Evolutionary conservation across 2,113 vertebrate genomes (phyloP), one percentile per base, ranked within the genome.

Genomic region (Actenoides lindsayi): DNA sequence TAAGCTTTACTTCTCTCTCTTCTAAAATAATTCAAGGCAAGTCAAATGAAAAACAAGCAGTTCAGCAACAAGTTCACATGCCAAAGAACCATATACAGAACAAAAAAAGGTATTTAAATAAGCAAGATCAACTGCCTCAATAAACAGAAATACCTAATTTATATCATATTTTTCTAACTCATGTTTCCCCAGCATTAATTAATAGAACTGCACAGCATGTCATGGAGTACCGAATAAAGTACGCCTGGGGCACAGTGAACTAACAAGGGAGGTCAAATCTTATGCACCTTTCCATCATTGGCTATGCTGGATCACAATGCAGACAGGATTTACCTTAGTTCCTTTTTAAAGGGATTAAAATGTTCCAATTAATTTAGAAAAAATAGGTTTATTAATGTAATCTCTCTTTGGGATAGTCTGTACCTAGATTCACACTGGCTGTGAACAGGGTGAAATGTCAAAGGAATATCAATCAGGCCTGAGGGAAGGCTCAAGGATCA

Each of bases 211-310:
- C 2, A 3, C 7, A 13, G 31, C 42, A 50, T 0, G 28, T 44
- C 77, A 64, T 1, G 0, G 37, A 63, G 33, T 3, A 9, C 17
- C 12, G 1, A 74, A 77, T 4, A 19, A 41, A 60, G 44, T 30
- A 23, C 42, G 14, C 33, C 15, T 51, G 31, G 41, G 56, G 16
- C 56, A 48, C 8, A 7, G 21, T 5, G 4, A 74, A 65, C 39
- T 46, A 64, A 35, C 6, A 48, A 46, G 3, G 15, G 18, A 57
- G 9, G 27, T 50, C 17, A 60, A 35, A 63, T 54, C 24, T 31
- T 37, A 46, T 9, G 25, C 33, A 56, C 6, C 35, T 48, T 78
- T 51, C 30, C 41, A 19, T 17, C 11, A 31, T 4, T 63, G 33
- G 39, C 70, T 53, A 75, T 15, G 13, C 16, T 42, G 60, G 23